Conservation (phyloP, 2,888 invertebrate species). For the Toxonevra muliebris region DNA sequence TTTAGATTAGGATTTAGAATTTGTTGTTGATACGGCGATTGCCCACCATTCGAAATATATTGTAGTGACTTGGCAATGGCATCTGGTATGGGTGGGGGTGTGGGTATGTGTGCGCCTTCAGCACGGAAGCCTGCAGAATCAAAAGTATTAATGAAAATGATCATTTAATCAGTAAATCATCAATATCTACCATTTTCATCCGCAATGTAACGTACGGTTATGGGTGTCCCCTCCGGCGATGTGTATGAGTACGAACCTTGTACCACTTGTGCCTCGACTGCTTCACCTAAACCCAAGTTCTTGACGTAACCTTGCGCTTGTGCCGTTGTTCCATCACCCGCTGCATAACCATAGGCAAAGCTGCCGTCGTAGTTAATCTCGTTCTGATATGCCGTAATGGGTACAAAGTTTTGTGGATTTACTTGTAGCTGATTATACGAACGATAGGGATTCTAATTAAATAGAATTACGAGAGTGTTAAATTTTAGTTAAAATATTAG, state of each 20-base stretch:
- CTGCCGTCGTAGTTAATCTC: slow-evolving; percentile 64
- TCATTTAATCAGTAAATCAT: not conserved
- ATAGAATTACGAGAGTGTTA: no score
- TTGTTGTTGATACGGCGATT: slow-evolving; percentile 52
- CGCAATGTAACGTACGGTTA: slow-evolving; percentile 76
- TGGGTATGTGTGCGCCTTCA: slow-evolving; percentile 63
- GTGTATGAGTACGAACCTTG: slow-evolving; percentile 81
- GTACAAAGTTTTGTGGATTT: slow-evolving; percentile 60
- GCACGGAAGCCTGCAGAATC: slow-evolving; percentile 58
- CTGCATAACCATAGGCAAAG: slow-evolving; percentile 72
- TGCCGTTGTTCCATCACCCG: slow-evolving; percentile 81
- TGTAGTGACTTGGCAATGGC: slow-evolving; percentile 58
- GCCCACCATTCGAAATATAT: slow-evolving; percentile 51
- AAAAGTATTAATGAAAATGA: not conserved
- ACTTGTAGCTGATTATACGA: slow-evolving; percentile 56
- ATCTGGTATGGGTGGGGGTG: slow-evolving; percentile 60
- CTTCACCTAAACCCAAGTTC: slow-evolving; percentile 73
- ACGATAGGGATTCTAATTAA: slow-evolving; percentile 49
- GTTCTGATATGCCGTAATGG: slow-evolving; percentile 65
- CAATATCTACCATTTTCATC: slow-evolving; percentile 74
- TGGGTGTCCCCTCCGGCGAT: slow-evolving; percentile 77
- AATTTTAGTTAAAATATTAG: no score
- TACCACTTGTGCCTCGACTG: slow-evolving; percentile 75
- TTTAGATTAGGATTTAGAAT: slow-evolving; percentile 58
- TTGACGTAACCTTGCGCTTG: slow-evolving; percentile 81